Evolutionary conservation across 2,888 invertebrate genomes (phyloP).

Genomic region (Enchytraeus crypticus): DNA sequence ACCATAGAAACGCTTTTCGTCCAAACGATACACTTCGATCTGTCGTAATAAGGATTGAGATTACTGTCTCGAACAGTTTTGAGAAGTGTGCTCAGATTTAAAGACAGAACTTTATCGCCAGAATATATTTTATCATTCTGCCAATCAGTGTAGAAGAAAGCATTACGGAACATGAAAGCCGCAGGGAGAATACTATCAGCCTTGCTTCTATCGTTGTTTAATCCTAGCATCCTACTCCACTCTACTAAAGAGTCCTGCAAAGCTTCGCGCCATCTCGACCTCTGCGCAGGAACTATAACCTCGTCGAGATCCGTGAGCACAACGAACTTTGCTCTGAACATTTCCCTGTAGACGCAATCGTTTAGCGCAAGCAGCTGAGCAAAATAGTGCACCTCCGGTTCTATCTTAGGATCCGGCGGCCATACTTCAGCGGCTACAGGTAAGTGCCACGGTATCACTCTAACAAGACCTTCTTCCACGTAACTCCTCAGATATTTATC

Average conservation of each 20-base stretch:
- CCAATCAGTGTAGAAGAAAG: neutral
- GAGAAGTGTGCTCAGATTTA: neutral
- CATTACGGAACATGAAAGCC: neutral
- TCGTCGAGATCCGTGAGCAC: slow-evolving; percentile 27
- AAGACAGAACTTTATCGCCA: neutral
- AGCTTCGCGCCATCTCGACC: slow-evolving; percentile 8
- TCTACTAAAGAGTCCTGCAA: neutral
- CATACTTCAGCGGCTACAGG: slow-evolving; percentile 19
- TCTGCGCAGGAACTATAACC: slow-evolving; percentile 17
- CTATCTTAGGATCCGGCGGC: slow-evolving; percentile 7
- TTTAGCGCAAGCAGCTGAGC: slow-evolving; percentile 25
- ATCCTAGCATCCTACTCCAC: no score
- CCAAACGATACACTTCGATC: neutral
- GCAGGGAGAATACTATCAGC: no score
- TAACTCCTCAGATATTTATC: slow-evolving; percentile 13
- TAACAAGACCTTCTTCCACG: slow-evolving; percentile 15
- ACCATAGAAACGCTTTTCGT: neutral
- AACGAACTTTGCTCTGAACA: slow-evolving; percentile 21
- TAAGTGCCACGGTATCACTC: slow-evolving; percentile 22
- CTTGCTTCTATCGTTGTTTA: no score
- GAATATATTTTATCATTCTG: neutral
- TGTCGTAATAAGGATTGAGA: neutral
- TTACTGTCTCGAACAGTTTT: neutral
- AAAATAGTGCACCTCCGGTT: slow-evolving; percentile 26
- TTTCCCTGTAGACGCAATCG: slow-evolving; percentile 28